Conservation (phyloP, 2,113 vertebrate genomes). For the Maccullochella peelii region DNA sequence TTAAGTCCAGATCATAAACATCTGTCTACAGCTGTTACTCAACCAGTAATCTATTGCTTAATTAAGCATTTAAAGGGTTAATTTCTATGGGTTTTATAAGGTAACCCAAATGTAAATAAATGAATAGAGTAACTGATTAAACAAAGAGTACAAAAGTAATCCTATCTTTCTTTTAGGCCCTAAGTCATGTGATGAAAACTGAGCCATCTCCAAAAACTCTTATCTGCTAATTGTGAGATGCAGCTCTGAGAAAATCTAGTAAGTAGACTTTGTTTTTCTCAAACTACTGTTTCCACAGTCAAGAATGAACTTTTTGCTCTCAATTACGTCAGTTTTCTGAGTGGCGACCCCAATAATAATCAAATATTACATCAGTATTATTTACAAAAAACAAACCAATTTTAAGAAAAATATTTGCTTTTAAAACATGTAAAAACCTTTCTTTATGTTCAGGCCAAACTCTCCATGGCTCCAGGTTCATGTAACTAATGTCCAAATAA, state of each 20-base stretch:
- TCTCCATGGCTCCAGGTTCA: slow-evolving; percentile 20
- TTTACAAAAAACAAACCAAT: background rate
- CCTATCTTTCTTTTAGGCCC: background rate
- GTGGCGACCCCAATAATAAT: background rate
- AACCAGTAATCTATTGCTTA: background rate
- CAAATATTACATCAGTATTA: background rate
- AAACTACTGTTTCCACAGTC: background rate
- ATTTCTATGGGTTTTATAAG: background rate
- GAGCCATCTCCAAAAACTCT: background rate
- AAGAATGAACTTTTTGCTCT: too few species aligned
- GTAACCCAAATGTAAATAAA: background rate
- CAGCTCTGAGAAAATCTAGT: background rate
- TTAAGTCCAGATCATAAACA: background rate
- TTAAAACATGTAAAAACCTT: background rate
- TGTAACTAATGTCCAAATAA: slow-evolving; percentile 32
- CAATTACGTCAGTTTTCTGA: background rate
- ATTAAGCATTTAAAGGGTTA: background rate
- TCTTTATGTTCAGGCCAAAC: background rate
- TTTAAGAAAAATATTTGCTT: background rate
- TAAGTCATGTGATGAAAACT: background rate
- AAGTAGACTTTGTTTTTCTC: background rate
- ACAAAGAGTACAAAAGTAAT: background rate
- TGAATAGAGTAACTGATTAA: background rate
- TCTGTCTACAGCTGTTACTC: background rate
- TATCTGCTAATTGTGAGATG: background rate